Evolutionary conservation across 2,888 invertebrate genomes (phyloP), one percentile per base, ranked within the genome.

Genomic region (Tolmerus cingulatus): DNA sequence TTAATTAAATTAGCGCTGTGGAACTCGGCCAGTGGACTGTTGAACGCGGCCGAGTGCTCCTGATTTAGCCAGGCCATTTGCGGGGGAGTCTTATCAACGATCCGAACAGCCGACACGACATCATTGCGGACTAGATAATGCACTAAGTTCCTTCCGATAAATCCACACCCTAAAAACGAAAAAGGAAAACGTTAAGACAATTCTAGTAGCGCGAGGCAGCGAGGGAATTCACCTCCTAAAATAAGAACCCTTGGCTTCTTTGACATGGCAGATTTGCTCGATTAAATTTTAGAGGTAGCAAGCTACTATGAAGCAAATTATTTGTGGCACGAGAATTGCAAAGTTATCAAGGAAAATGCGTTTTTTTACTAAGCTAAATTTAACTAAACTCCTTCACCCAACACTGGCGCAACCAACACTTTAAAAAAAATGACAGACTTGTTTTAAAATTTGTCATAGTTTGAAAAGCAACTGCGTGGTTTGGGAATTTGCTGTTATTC

Each of bases 51-150:
- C 89, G 94, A 94, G 91, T 98, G 98, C 88, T 93, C 93, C 1
- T 94, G 93, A 92, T 97, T 97, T 51, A 98, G 93, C 96, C 98
- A 98, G 2, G 98, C 98, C 90, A 97, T 96, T 92, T 97, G 97
- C 1, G 98, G 98, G 82, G 98, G 98, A 43, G 98, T 97, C 93
- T 98, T 98, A 93, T 98, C 98, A 87, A 97, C 97, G 79, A 97
- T 95, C 89, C 96, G 95, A 89, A 98, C 94, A 90, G 94, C 94
- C 90, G 95, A 95, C 88, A 95, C 96, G 90, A 97, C 93, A 90
- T 96, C 95, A 92, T 97, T 96, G 89, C 94, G 94, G 89, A 98
- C 93, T 91, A 98, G 94, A 93, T 96, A 96, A 88, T 96, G 94
- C 88, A 97, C 96, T 90, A 98, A 94, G 93, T 98, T 97, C 91